Evolutionary conservation across 1,140 invertebrate genomes (phyloP).

Genomic region (Hylyphantes graminicola): DNA sequence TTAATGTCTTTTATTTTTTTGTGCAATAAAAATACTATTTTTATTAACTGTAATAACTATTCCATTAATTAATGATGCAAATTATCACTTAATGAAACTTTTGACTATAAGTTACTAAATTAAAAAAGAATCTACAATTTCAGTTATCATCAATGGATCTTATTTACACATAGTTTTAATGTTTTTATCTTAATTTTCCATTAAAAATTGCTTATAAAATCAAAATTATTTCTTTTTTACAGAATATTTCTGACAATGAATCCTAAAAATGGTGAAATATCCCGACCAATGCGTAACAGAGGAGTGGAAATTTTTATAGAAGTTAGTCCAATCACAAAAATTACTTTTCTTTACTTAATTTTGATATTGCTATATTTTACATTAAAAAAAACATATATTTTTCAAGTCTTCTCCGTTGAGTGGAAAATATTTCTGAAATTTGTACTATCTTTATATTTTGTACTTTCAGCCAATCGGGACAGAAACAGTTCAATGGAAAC

Average conservation of each 20-base stretch:
- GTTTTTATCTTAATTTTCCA: too few relatives aligned
- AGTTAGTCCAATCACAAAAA: slow-evolving; percentile 34
- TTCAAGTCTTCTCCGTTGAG: neutral
- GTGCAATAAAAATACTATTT: too few relatives aligned
- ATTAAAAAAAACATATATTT: neutral
- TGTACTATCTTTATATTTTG: neutral
- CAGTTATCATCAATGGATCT: too few relatives aligned
- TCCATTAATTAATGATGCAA: too few relatives aligned
- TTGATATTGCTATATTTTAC: too few relatives aligned
- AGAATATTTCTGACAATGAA: slow-evolving; percentile 95
- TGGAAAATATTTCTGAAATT: neutral
- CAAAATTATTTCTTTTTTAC: slow-evolving; percentile 53
- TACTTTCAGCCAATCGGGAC: neutral
- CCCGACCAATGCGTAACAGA: slow-evolving; percentile 97
- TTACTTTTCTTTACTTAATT: neutral
- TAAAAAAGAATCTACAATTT: too few relatives aligned
- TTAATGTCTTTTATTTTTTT: too few relatives aligned
- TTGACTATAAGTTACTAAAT: too few relatives aligned
- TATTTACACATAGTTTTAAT: too few relatives aligned
- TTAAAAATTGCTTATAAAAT: too few relatives aligned
- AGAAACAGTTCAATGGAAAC: neutral
- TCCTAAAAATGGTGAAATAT: slow-evolving; percentile 94
- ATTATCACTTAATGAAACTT: too few relatives aligned
- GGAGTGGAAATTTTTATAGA: slow-evolving; percentile 90
- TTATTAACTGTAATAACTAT: too few relatives aligned